Base-by-base conservation (phyloP, 1,140 invertebrate genomes). In the Trichoplusia ni region DNA sequence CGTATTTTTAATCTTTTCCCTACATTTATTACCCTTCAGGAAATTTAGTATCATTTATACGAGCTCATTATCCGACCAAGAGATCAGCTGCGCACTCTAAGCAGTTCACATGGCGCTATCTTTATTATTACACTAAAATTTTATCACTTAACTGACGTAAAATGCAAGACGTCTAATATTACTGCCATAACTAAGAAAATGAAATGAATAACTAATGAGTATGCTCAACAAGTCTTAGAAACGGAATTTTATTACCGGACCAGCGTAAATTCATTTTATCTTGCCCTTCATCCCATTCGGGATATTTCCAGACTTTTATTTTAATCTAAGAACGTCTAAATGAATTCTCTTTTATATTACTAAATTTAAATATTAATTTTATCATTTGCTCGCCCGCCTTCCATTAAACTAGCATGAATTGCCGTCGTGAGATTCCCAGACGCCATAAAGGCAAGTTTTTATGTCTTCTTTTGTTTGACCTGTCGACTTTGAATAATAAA, bases 201-300 rank as follows among this genome's bases (percentile, higher is more conserved):
- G 69, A 81, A 81, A 86, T 86, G 78, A 80, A 86, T 85, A 75
- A 80, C 74, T 81, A 84, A 86, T 84, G 80, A 84, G 58, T 62
- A 67, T 70, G 62, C 70, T 82, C 69, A 74, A 78, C 68, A 82
- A 83, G 77, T 77, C 73, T 78, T 67, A 75, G 64, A 73, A 71
- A 65, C 62, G 64, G 68, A 64, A 69, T 78, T 79, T 82, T 83
- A 84, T 79, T 80, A 61, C 64, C 6, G 44, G 11, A 49, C 66
- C 37, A 42, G 40, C 44, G 69, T 64, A 61, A 69, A 68, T 68
- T 60, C 38, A 46, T 62, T 72, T 79, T 74, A 75, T 71, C 71
- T 76, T 19, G 7, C 35, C 35, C 58, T 59, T 60, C n/a, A 63
- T 68, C 47, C 42, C 18, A 19, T 49, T 58, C 18, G 11, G 38